phyloP scores from a whole-genome alignment of 2,797 vertebrate species.

The Australoheros facetus region DNA sequence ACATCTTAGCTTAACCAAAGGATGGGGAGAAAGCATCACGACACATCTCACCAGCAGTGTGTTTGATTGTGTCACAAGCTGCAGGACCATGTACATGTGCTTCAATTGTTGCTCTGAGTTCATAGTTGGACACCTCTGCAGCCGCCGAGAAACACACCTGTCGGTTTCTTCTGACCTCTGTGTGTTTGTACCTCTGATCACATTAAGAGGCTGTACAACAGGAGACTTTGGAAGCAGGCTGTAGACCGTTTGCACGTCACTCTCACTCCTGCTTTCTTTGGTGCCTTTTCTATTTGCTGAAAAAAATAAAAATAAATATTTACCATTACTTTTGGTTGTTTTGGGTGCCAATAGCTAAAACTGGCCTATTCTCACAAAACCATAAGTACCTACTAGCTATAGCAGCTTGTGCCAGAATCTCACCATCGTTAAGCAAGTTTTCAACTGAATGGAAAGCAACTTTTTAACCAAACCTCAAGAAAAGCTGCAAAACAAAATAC shows the following conservation, averaged over 20 bases:
- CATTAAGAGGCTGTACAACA: not conserved
- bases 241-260: not conserved
- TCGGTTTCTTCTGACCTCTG: not conserved
- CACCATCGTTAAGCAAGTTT: not conserved
- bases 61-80: not conserved
- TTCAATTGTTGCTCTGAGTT: not conserved
- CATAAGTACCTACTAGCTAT: not conserved
- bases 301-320: not conserved
- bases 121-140: not conserved
- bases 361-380: not conserved
- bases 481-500: not conserved
- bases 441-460: not conserved
- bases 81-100: not conserved
- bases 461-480: not conserved
- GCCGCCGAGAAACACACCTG: not conserved
- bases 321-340: not conserved
- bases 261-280: not conserved
- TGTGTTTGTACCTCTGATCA: not conserved
- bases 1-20: not conserved
- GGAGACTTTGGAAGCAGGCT: not conserved
- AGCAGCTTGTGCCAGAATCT: not conserved
- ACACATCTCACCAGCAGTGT: not conserved
- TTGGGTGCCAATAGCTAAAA: not conserved
- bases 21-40: not conserved
- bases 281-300: not conserved